Base-by-base conservation (phyloP, 2,797 vertebrate species). In the Silurus lanzhouensis region DNA sequence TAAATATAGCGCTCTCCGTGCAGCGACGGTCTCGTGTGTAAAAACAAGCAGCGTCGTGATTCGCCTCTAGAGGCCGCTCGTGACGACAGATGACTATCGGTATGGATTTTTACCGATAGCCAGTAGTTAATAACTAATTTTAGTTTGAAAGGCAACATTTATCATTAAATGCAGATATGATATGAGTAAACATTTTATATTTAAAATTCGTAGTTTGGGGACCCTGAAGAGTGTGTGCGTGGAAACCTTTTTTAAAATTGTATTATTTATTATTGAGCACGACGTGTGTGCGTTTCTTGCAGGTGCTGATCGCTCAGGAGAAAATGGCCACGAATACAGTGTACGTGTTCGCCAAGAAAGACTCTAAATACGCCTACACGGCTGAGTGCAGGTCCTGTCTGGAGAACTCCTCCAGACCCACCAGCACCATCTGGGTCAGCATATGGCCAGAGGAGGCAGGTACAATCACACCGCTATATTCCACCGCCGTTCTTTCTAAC, bases 251-350 rank as follows among this genome's bases (percentile, higher is more conserved):
- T 31, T 31, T 31, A 2, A 31, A 0, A 5, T 44, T 38, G 31
- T 38, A 3, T 38, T 38, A 3, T 5, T 38, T 38, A 8, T 22
- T 0, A 20, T 13, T 79, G 38, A 63, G 76, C 3, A 6, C 57
- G 10, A 5, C 55, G 17, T 84, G 22, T 38, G 57, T 57, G 70
- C 86, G 52, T 66, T 25, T 70, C 0, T 71, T 88, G 4, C 82
- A 99, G 98, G 98, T 99, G 91, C 95, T 99, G 88, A 99, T 99
- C 60, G 98, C 98, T 78, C 98, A 99, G 91, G 98, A 99, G 87
- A 99, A 99, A 90, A 99, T 99, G 98, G 98, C 98, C 88, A 99
- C 98, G 87, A 99, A 99, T 92, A 99, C 98, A 0, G 98, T 99
- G 2, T 99, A 99, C 81, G 98, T 99, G 86, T 99, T 99, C 89